phyloP scores from a whole-genome alignment of 2,888 invertebrate genomes.

The Baccha elongata region DNA sequence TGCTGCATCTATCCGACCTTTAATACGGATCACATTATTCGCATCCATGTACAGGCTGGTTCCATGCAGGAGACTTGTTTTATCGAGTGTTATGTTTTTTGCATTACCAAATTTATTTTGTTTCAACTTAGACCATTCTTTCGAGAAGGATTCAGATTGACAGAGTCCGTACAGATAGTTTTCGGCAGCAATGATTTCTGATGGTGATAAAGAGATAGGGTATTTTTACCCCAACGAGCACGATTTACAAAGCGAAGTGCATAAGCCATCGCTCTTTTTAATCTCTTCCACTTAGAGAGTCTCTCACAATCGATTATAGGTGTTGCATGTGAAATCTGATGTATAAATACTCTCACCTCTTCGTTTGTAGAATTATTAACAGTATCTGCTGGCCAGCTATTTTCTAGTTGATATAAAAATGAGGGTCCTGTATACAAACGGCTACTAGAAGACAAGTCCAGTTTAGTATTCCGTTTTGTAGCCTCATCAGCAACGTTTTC shows the following conservation, averaged over 20 bases:
- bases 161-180: conserved; percentile 1
- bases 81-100: background rate
- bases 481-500: conserved; percentile 41
- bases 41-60: conserved; percentile 37
- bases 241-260: background rate
- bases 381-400: background rate
- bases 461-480: background rate
- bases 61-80: background rate
- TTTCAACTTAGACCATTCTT: background rate
- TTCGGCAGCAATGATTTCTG: background rate
- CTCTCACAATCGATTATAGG: background rate
- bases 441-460: background rate
- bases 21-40: conserved; percentile 28
- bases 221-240: background rate
- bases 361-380: background rate
- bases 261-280: conserved; percentile 3
- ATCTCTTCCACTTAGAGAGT: conserved; percentile 6
- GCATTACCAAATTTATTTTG: background rate
- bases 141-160: conserved; percentile 5
- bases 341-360: background rate
- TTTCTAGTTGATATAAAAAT: background rate
- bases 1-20: conserved; percentile 50
- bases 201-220: background rate
- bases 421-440: conserved; percentile 7
- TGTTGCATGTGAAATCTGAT: background rate